phyloP scores from a whole-genome alignment of 2,888 invertebrate species.

The Druceiella hillmani region DNA sequence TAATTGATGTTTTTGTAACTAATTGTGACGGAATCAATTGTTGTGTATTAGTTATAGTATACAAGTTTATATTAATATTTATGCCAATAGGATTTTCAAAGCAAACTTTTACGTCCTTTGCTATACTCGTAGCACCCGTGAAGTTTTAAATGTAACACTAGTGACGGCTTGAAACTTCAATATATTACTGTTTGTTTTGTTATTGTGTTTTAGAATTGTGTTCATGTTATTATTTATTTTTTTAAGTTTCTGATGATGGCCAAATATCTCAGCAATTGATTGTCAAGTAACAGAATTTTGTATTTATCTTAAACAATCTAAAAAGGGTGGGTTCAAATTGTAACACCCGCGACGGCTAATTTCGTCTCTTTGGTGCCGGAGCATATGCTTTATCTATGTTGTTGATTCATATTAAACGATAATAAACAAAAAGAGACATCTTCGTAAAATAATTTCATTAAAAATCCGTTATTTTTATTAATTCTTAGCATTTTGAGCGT shows the following conservation, averaged over 20 bases:
- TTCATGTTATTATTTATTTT: neutral
- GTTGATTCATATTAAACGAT: neutral
- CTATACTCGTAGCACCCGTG: neutral
- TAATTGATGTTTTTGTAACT: no score
- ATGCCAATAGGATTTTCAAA: neutral
- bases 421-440: neutral
- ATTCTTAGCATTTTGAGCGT: neutral
- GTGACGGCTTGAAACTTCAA: neutral
- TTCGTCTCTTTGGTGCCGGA: neutral
- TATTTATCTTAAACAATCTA: neutral
- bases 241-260: neutral
- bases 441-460: slow-evolving; percentile 1
- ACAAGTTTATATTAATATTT: no score
- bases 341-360: neutral
- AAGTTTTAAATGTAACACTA: neutral
- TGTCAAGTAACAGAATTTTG: neutral
- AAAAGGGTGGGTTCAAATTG: neutral
- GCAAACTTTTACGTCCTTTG: neutral
- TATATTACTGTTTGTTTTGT: neutral
- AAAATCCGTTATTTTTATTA: neutral
- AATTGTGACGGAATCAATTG: no score
- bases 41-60: no score
- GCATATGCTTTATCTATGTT: neutral
- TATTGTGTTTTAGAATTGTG: neutral
- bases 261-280: neutral